Evolutionary conservation across 2,113 vertebrate genomes (phyloP), one percentile per base, ranked within the genome.

Genomic region (Myiagra hebetior): DNA sequence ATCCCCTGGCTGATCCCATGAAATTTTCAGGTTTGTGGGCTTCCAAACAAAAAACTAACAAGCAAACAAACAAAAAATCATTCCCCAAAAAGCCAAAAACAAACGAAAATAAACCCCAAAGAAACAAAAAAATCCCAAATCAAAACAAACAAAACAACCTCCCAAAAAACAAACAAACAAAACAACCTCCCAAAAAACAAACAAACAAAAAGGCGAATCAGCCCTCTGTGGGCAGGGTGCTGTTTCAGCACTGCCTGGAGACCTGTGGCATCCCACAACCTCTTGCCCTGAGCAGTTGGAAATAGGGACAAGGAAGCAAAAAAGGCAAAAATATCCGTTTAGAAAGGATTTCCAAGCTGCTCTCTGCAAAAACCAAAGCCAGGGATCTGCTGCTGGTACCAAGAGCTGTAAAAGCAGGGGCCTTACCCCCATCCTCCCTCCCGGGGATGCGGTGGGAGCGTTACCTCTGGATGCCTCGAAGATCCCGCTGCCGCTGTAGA

Each of bases 381-480:
- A 6, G 27, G 21, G 22, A 42, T 30, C 37, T n/a, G 15, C 49
- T 60, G 31, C 6, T 31, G 57, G 16, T 6, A 6, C 1, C 2
- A 0, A 3, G 0, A 27, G 7, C 17, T 52, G 35, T 24, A 18
- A 63, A 37, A 79, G 46, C 65, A 73, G 49, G 11, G 13, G 5
- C 46, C 22, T 11, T 13, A 4, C 23, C 28, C 5, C 60, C 50
- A 10, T 2, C 11, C 39, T 33, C 16, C 30, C 22, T 14, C 19
- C 0, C 5, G 5, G 6, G 17, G 33, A 20, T 7, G 44, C 0
- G 39, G 4, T 2, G 37, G 37, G 30, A 50, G 4, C 2, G 2
- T 96, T 98, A 99, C 99, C 98, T 97, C 97, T 95, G 33, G 99
- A 99, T 9, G 98, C 99, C 73, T 99, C 98, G 9, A 98, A 98